Percentiles rank a stretch among this genome's conserved stretches.
These are phyloP conservation scores for Rhynchotus rufescens DNA, from an alignment of 2,797 vertebrate species.

Conservation along the genomic window DNA sequence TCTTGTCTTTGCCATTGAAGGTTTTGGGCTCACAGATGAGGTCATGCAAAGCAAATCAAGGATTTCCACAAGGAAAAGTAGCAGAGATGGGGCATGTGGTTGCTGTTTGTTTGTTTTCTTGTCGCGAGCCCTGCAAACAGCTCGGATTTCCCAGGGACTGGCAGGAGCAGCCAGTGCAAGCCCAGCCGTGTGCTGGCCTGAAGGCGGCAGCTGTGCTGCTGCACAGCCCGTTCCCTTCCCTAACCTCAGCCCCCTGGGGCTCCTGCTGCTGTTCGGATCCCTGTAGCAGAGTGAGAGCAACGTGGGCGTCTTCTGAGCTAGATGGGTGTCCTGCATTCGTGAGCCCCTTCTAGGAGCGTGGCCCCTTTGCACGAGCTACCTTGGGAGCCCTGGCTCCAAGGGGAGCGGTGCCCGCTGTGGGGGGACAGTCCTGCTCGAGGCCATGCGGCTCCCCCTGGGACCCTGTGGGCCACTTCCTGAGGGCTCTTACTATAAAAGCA, in stretches of 20 bases:
- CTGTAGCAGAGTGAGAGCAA: neutral
- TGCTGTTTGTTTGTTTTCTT: neutral
- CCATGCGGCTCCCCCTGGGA: no score
- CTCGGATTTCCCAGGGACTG: neutral
- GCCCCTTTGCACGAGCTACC: no score
- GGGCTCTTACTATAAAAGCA: neutral
- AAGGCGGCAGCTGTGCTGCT: neutral
- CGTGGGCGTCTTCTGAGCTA: rapidly evolving
- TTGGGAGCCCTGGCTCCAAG: no score
- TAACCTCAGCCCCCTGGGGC: neutral
- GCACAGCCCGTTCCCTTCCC: neutral
- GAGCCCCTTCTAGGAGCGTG: no score
- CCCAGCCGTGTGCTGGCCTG: neutral
- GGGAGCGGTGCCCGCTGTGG: no score
- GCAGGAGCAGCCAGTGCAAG: neutral
- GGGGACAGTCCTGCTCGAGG: no score
- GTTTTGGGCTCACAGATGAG: slow-evolving; percentile 22
- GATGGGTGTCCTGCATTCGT: neutral
- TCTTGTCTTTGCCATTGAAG: neutral
- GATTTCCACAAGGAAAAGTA: neutral
- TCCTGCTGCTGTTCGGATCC: neutral
- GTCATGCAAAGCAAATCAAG: neutral
- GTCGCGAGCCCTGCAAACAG: neutral
- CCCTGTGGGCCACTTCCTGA: no score
- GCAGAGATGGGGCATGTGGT: neutral